phyloP scores from a whole-genome alignment of 2,113 vertebrate genomes.

The Hydropotes inermis region DNA sequence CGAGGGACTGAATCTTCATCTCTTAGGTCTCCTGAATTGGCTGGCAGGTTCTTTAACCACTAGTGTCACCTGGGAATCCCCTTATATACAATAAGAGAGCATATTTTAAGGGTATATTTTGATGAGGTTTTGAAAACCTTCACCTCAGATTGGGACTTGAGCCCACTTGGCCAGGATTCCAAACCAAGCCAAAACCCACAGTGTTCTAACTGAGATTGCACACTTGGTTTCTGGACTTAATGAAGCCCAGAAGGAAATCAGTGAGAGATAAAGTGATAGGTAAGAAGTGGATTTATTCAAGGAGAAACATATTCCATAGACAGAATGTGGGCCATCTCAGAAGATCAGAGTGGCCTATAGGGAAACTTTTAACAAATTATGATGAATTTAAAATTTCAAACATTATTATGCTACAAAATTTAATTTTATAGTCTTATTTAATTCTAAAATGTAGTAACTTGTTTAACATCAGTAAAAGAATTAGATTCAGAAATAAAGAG shows the following conservation, averaged over 20 bases:
- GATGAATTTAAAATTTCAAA: slow-evolving; percentile 9
- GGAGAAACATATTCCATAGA: not conserved
- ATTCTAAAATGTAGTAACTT: not conserved
- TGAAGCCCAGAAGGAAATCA: not conserved
- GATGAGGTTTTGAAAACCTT: not conserved
- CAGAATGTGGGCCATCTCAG: not conserved
- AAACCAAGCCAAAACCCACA: not conserved
- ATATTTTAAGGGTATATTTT: not conserved
- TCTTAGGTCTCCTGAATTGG: not conserved
- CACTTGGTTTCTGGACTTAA: not conserved
- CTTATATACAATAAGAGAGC: not conserved
- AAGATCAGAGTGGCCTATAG: not conserved
- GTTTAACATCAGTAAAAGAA: not conserved
- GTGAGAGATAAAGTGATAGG: not conserved
- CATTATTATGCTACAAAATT: not conserved
- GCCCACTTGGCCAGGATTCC: not conserved
- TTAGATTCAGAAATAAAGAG: slow-evolving; percentile 19
- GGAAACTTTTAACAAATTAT: not conserved
- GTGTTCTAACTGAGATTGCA: not conserved
- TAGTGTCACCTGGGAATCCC: not conserved
- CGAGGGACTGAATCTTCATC: not conserved
- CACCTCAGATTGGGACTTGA: not conserved
- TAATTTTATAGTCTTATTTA: not conserved
- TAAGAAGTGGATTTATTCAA: not conserved
- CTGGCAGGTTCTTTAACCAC: not conserved